Base-by-base conservation (phyloP, 1,140 invertebrate genomes). In the Trichoplusia ni region DNA sequence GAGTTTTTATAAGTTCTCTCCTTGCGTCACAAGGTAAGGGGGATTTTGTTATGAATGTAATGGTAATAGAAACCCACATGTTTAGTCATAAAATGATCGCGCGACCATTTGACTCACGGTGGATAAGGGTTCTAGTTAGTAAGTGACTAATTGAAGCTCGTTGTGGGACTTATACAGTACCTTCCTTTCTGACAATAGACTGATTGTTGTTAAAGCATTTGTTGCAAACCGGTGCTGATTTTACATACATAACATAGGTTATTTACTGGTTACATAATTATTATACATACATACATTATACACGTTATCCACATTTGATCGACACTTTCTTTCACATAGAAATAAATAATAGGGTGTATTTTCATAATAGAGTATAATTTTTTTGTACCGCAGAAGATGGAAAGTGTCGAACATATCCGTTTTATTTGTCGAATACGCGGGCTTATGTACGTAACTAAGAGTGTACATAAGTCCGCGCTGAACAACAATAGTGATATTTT, bases 101-200 rank as follows among this genome's bases (percentile, higher is more conserved):
- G 2, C 7, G 16, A 25, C 9, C 40, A 18, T 60, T n/a, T 60
- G 56, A 60, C 27, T 73, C 71, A 70, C 14, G 42, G 23, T 16
- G 47, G 31, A 49, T 53, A 63, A 67, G 69, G 59, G 35, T 67
- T 66, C 53, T 44, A 42, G 51, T 16, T 53, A n/a, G n/a, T n/a
- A 60, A 25, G 31, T 73, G 70, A 76, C 73, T 81, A 74, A 73
- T 63, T 59, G 77, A 75, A 74, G 67, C 81, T 83, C 81, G 82
- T 82, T 64, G 71, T 75, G 69, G 71, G 73, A 79, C 73, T 68
- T 73, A 71, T 70, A 63, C 54, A 74, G 73, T 83, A 88, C 84
- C 81, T 88, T 88, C 84, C 82, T 89, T 87, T 85, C 79, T 84
- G 84, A 90, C 88, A 89, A 90, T 90, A 90, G 88, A 90, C 88